A percentile compares a stretch with the other conserved stretches of the same genome.
phyloP scores from a whole-genome alignment of 1,140 invertebrate species.

The Stegodyphus mimosarum region DNA sequence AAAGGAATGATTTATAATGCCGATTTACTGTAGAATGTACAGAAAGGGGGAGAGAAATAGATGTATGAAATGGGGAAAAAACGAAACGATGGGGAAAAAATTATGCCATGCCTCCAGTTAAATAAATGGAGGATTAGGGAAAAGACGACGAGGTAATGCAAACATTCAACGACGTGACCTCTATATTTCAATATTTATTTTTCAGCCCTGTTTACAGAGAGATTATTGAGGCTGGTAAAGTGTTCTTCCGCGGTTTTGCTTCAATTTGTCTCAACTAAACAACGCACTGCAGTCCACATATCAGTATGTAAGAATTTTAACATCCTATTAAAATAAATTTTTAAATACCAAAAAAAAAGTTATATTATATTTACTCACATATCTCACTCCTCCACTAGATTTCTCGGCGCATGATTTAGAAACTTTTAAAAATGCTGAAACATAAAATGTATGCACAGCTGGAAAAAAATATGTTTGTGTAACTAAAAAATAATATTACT shows the following conservation, averaged over 20 bases:
- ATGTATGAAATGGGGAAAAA: constrained; percentile 25
- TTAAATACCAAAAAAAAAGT: no score
- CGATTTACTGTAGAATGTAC: constrained; percentile 26
- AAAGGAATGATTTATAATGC: constrained; percentile 32
- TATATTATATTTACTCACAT: no score
- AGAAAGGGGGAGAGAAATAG: constrained; percentile 7
- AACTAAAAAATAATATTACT: no score
- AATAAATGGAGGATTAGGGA: constrained; percentile 23
- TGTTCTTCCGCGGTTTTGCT: constrained; percentile 2
- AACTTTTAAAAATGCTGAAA: no score
- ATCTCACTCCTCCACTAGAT: no score
- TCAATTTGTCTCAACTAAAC: background rate
- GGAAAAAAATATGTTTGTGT: no score
- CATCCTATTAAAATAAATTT: no score
- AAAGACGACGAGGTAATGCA: constrained; percentile 18
- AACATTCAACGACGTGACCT: constrained; percentile 27
- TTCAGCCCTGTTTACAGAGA: constrained; percentile 8
- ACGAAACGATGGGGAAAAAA: background rate
- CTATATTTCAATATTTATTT: constrained; percentile 35
- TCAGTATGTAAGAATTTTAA: no score
- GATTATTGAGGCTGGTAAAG: background rate
- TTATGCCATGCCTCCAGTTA: background rate
- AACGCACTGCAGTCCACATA: no score
- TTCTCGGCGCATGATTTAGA: no score
- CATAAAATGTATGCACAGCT: no score